Base-by-base conservation (phyloP, 2,888 invertebrate genomes). In the Heliconius ethilla region DNA sequence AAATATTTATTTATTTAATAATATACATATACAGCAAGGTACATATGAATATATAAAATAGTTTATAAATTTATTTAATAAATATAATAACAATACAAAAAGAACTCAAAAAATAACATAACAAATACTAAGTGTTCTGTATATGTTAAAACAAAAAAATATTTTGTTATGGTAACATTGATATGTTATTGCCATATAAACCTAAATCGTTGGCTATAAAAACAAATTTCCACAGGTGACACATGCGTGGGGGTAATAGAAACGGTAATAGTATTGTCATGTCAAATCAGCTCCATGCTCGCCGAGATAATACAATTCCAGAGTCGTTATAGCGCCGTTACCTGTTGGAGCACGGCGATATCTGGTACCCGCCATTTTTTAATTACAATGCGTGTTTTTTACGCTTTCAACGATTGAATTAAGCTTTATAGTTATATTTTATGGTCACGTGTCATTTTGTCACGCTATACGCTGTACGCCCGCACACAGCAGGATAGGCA, bases 231-330 rank as follows among this genome's bases (percentile, higher is more conserved):
- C 59, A 15, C 70, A 72, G 59, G 55, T 59, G 70, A 62, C 37
- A 63, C 27, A 74, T 62, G 11, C 63, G 63, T 74, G 63, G 25
- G 63, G 45, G 63, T 63, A 74, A 74, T 74, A 74, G 63, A 74
- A 63, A 63, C 62, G 40, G 27, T 63, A 51, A 75, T 55, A 51
- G 22, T 75, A 75, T 75, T 75, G 66, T 55, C 51, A 55, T 75
- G 66, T 75, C 66, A 66, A 67, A 66, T 75, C 66, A 75, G 66
- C 51, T 75, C 33, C 33, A 66, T 10, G 33, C 75, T 51, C 55
- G 75, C 29, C 15, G 6, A 55, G 55, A 67, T 75, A 66, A 75
- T 33, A 75, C 75, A 66, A 75, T 67, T 66, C 51, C 75, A 66
- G 45, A 6, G 66, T 75, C 62, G 74, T 74, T 66, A 75, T 33